Evolutionary conservation across 2,113 vertebrate species (phyloP).

Genomic region (Eptatretus burgeri): DNA sequence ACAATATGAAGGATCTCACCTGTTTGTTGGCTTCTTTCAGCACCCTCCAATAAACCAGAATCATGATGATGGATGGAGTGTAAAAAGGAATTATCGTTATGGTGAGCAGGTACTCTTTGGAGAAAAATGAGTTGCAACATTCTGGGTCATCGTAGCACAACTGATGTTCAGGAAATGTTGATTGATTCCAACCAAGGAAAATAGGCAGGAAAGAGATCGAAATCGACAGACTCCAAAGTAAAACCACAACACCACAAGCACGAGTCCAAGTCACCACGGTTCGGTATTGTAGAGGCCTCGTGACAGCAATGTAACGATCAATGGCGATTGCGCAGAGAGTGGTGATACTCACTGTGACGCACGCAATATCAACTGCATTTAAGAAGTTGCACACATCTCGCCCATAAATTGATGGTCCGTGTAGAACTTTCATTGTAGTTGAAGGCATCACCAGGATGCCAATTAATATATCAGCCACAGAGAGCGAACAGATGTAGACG

Average conservation of each 20-base stretch:
- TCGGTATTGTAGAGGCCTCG: slow-evolving; percentile 78
- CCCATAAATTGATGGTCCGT: slow-evolving; percentile 47
- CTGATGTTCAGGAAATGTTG: slow-evolving; percentile 18
- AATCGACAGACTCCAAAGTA: slow-evolving; percentile 65
- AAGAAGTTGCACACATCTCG: slow-evolving; percentile 82
- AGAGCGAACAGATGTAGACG: slow-evolving; percentile 71
- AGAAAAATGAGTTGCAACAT: slow-evolving; percentile 71
- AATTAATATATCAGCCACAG: slow-evolving; percentile 83
- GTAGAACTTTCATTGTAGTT: slow-evolving; percentile 52
- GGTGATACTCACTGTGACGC: slow-evolving; percentile 90
- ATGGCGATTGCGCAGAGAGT: slow-evolving; percentile 90
- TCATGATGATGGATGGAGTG: slow-evolving; percentile 44
- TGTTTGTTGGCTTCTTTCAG: slow-evolving; percentile 1
- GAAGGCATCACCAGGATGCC: slow-evolving; percentile 77
- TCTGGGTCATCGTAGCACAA: slow-evolving; percentile 38
- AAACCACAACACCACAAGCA: slow-evolving; percentile 51
- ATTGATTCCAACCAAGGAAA: slow-evolving; percentile 82
- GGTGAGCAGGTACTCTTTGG: slow-evolving; percentile 39
- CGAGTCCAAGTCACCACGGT: slow-evolving; percentile 52
- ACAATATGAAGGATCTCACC: not conserved
- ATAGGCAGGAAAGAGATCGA: slow-evolving; percentile 85
- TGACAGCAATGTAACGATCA: slow-evolving; percentile 89
- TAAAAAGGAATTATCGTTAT: slow-evolving; percentile 60
- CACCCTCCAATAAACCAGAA: slow-evolving; percentile 32
- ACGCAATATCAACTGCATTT: slow-evolving; percentile 77